A percentile compares a stretch with the other conserved stretches of the same genome.
These are phyloP conservation scores for Larimichthys crocea DNA, from an alignment of 2,113 vertebrate species.

Conservation along the genomic window DNA sequence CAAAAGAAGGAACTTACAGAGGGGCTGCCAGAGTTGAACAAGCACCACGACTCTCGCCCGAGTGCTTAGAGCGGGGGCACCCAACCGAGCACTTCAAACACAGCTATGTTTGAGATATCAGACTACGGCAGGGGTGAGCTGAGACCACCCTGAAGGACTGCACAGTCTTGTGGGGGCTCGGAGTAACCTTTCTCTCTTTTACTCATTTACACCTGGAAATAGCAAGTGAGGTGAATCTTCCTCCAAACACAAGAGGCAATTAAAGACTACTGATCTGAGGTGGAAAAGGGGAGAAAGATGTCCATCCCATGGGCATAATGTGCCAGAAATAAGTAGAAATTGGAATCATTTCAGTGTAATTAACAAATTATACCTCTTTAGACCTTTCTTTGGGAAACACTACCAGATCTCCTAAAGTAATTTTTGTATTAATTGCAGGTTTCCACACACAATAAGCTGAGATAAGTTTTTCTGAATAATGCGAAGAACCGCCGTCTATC, in stretches of 20 bases:
- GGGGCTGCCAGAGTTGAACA: constrained; percentile 75
- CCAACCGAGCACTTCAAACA: constrained; percentile 83
- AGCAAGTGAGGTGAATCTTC: constrained; percentile 72
- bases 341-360: constrained; percentile 69
- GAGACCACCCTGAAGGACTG: constrained; percentile 68
- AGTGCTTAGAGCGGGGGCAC: constrained; percentile 66
- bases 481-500: constrained; percentile 22
- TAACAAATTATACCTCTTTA: constrained; percentile 68
- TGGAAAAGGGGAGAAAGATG: constrained; percentile 27
- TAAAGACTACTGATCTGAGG: constrained; percentile 69
- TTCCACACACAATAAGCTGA: constrained; percentile 26
- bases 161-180: constrained; percentile 50
- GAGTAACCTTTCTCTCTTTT: constrained; percentile 75
- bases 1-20: constrained; percentile 74
- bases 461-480: constrained; percentile 58
- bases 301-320: constrained; percentile 50
- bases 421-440: constrained; percentile 52
- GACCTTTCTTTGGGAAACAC: constrained; percentile 38
- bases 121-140: constrained; percentile 62
- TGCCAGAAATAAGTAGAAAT: constrained; percentile 30
- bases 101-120: constrained; percentile 77
- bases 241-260: constrained; percentile 74
- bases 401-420: constrained; percentile 25
- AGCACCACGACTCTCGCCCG: constrained; percentile 54
- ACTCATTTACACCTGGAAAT: constrained; percentile 83